Evolutionary conservation across 2,113 vertebrate species (phyloP).

Genomic region (Sturnira hondurensis): DNA sequence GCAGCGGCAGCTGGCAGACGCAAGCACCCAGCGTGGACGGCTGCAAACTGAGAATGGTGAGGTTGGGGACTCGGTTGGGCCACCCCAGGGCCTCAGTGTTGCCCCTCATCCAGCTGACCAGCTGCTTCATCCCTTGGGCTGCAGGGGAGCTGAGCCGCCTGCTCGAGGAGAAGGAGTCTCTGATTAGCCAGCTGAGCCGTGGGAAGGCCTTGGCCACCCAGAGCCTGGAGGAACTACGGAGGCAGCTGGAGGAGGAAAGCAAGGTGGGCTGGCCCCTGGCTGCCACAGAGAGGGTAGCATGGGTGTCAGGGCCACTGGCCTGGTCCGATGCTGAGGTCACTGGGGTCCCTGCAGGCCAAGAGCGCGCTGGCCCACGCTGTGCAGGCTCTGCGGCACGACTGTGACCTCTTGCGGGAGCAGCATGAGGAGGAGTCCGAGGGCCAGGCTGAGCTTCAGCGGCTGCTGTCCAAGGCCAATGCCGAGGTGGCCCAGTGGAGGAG

Average conservation of each 20-base stretch:
- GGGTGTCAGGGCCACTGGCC: background rate
- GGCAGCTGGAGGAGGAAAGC: slow-evolving; percentile 94
- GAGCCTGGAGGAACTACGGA: slow-evolving; percentile 90
- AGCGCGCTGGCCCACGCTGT: slow-evolving; percentile 89
- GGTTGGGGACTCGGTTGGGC: background rate
- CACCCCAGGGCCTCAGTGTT: fast-evolving
- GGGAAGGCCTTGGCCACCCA: slow-evolving; percentile 89
- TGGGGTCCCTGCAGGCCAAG: slow-evolving; percentile 83
- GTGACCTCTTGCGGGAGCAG: slow-evolving; percentile 93
- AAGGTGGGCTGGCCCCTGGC: slow-evolving; percentile 80
- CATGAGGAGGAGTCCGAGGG: slow-evolving; percentile 93
- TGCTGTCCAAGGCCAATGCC: slow-evolving; percentile 90
- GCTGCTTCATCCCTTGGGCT: background rate
- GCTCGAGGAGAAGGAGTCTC: slow-evolving; percentile 90
- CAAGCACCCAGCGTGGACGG: slow-evolving; percentile 83
- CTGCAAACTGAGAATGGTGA: slow-evolving; percentile 90
- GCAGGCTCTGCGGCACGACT: slow-evolving; percentile 91
- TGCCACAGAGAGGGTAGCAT: fast-evolving
- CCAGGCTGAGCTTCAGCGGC: slow-evolving; percentile 90
- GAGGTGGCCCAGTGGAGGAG: slow-evolving; percentile 96
- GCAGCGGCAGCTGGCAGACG: slow-evolving; percentile 88
- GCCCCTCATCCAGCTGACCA: background rate
- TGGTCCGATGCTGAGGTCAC: background rate
- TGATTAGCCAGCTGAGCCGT: slow-evolving; percentile 91
- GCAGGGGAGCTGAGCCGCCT: slow-evolving; percentile 89